Evolutionary conservation across 2,797 vertebrate species (phyloP), one percentile per base, ranked within the genome.

Genomic region (Chelonia mydas): DNA sequence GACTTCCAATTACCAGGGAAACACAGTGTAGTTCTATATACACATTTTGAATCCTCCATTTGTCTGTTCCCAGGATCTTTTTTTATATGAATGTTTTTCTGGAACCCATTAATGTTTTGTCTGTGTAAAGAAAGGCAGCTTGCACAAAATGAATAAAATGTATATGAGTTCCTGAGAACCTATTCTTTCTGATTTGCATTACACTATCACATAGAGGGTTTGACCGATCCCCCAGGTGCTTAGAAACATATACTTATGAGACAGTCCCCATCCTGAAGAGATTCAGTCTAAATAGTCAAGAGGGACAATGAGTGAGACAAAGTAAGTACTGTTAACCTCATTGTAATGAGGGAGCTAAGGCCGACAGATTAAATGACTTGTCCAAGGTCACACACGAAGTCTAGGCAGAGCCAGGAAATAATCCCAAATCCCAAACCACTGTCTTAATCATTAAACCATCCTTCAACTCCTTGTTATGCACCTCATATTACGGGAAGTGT

Each of bases 371-470:
- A 33, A 61, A 65, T 65, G 16, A 65, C 33, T n/a, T 65, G 61
- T 65, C 61, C 16, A n/a, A 65, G 15, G 7, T 65, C 61, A 65
- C 5, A 61, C 59, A 33, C 59, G 59, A 61, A 33, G 7, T 61
- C 13, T 33, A 61, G 59, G 31, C 28, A n/a, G 15, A 65, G 33
- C 61, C 28, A n/a, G 33, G 31, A 65, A 65, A 65, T 65, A 19
- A 65, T 65, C 33, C 61, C 61, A 65, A n/a, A 4, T 65, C 16
- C 61, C 61, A 33, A n/a, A n/a, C 57, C 57, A 31, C 57, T 59
- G 57, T 45, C 4, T 7, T 61, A 47, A 9, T 11, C 12, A 5
- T 45, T 0, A 1, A 7, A 1, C 28, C 61, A 23, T 68, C 87
- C 11, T 57, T 41, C n/a, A 82, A 27, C 68, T 23, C 28, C 12